These are phyloP conservation scores for Polyommatus iphigenia DNA, from an alignment of 2,888 invertebrate genomes.

Conservation along the genomic window DNA sequence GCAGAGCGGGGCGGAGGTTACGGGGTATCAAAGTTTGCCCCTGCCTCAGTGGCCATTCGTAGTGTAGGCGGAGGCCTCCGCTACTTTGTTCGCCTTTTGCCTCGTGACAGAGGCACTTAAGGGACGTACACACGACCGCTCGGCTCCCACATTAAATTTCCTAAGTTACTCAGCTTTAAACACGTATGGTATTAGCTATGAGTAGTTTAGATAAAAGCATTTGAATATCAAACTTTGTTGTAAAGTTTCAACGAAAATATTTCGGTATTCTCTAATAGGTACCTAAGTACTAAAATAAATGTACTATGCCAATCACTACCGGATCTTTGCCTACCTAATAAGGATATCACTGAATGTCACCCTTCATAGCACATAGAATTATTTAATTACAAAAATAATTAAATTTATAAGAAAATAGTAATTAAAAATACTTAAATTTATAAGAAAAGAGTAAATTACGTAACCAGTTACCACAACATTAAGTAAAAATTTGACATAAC, in stretches of 20 bases:
- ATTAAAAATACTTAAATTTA: no score
- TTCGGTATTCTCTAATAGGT: background rate
- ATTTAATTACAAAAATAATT: no score
- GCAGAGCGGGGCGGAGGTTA: slow-evolving; percentile 64
- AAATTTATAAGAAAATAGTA: no score
- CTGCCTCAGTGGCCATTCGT: slow-evolving; percentile 66
- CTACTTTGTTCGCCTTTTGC: slow-evolving; percentile 78
- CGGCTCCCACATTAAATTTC: slow-evolving; percentile 54
- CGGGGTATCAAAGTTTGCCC: slow-evolving; percentile 71
- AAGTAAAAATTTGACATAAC: no score
- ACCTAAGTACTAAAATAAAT: background rate
- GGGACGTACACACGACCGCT: slow-evolving; percentile 68
- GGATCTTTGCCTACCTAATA: no score
- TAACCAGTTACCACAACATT: no score
- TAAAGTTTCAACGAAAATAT: background rate
- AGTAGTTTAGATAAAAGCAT: slow-evolving; percentile 11
- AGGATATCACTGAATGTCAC: no score
- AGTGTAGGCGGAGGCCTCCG: slow-evolving; percentile 60
- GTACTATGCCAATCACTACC: no score
- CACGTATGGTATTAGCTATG: slow-evolving; percentile 32
- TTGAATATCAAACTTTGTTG: slow-evolving; percentile 8
- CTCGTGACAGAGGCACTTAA: slow-evolving; percentile 76
- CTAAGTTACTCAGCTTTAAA: slow-evolving; percentile 41
- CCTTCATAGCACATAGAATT: no score
- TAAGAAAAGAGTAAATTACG: no score